Evolutionary conservation across 2,797 vertebrate species (phyloP).

Genomic region (Pterois miles): DNA sequence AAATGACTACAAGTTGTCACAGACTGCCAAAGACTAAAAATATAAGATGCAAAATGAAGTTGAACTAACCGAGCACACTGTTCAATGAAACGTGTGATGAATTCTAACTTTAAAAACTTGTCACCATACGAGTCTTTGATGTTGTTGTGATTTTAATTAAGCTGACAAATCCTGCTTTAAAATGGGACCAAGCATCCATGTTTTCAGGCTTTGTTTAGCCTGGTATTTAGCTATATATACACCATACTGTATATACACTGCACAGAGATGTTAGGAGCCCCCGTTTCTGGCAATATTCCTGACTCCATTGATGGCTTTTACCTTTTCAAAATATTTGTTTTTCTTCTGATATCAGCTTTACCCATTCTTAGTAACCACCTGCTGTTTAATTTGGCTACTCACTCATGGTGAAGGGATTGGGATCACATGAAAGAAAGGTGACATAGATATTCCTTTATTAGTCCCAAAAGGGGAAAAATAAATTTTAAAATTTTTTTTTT

Average conservation of each 20-base stretch:
- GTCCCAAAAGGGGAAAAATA: too few species aligned
- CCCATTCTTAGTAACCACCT: not conserved
- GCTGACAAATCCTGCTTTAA: not conserved
- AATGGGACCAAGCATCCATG: not conserved
- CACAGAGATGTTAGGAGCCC: too few species aligned
- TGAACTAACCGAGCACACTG: not conserved
- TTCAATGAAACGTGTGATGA: slow-evolving; percentile 3
- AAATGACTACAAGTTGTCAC: slow-evolving; percentile 1
- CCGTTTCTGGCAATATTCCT: not conserved
- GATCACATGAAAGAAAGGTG: not conserved
- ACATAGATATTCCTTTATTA: too few species aligned
- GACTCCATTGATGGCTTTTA: not conserved
- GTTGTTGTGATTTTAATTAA: not conserved
- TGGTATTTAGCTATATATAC: not conserved
- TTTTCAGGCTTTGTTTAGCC: not conserved
- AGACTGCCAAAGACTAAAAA: not conserved
- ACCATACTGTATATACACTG: too few species aligned
- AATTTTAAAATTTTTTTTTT: too few species aligned
- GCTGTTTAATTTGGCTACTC: not conserved
- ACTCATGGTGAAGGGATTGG: not conserved
- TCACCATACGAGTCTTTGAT: not conserved
- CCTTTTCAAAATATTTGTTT: not conserved
- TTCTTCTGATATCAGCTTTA: not conserved
- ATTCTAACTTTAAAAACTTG: not conserved
- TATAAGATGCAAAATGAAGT: not conserved